phyloP scores from a whole-genome alignment of 53 echinoderm and acorn worm species.

The Astropecten irregularis region DNA sequence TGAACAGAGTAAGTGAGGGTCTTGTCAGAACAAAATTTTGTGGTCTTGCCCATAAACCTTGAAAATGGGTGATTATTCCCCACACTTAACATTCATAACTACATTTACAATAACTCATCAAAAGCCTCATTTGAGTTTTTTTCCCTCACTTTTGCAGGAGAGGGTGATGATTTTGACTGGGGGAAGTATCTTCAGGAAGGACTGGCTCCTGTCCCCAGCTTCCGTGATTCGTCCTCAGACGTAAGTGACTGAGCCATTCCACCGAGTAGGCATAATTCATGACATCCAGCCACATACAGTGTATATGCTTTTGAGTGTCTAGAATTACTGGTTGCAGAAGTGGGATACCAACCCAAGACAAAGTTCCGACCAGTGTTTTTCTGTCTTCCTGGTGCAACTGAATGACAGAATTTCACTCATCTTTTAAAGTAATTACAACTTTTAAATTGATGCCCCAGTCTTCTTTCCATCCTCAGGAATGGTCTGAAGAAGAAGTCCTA shows the following conservation, averaged over 20 bases:
- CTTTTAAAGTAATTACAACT: no score
- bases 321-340: no score
- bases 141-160: constrained; percentile 7
- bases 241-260: constrained; percentile 57
- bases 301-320: no score
- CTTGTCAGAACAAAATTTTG: no score
- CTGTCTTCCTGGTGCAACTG: no score
- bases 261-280: not conserved
- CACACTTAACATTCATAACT: no score
- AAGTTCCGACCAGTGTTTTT: no score
- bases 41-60: no score
- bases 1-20: constrained; percentile 45
- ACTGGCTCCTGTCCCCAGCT: constrained; percentile 56
- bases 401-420: no score
- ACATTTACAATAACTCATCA: not conserved
- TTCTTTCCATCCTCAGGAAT: constrained; percentile 66
- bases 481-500: constrained; percentile 74
- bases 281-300: not conserved
- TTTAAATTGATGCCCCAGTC: no score
- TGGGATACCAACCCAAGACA: no score
- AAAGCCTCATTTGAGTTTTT: not conserved
- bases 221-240: constrained; percentile 73
- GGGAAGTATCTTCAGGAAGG: constrained; percentile 69
- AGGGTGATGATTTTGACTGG: constrained; percentile 82
- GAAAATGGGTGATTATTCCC: no score